A percentile compares a stretch with the other conserved stretches of the same genome.
phyloP scores from a whole-genome alignment of 92 coral and sea anemone species.

The Porites divaricata region DNA sequence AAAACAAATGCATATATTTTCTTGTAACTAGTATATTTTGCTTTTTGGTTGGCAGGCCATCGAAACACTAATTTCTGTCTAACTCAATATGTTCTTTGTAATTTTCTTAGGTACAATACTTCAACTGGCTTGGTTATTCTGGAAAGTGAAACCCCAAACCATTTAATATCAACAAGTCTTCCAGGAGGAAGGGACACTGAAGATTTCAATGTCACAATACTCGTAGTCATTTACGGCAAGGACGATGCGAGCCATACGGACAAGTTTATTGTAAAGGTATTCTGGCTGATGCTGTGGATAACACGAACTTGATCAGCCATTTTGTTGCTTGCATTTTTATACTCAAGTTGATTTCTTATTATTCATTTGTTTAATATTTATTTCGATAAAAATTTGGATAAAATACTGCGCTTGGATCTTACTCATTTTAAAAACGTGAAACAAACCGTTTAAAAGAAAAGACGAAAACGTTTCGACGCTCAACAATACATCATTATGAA shows the following conservation, averaged over 20 bases:
- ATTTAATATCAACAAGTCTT: not conserved
- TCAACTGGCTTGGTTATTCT: not conserved
- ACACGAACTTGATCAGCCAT: too few species aligned
- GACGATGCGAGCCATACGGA: not conserved
- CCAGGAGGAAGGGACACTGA: slow-evolving; percentile 5
- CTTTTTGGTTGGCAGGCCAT: not conserved
- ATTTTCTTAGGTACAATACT: not conserved
- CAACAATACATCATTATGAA: too few species aligned
- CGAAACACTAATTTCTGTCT: not conserved
- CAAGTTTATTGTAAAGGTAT: not conserved
- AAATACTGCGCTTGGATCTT: too few species aligned
- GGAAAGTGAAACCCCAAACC: not conserved
- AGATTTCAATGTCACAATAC: not conserved
- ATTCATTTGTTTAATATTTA: too few species aligned
- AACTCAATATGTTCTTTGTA: not conserved
- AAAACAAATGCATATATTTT: too few species aligned
- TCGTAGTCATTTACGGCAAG: not conserved
- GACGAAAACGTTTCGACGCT: too few species aligned
- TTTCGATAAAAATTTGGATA: too few species aligned
- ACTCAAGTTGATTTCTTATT: too few species aligned
- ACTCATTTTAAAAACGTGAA: too few species aligned
- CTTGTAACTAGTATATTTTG: not conserved
- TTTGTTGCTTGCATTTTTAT: too few species aligned
- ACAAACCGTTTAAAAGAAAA: too few species aligned
- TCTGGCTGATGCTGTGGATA: too few species aligned